Base-by-base conservation (phyloP, 2,888 invertebrate species). In the Mesochorus sp. region DNA sequence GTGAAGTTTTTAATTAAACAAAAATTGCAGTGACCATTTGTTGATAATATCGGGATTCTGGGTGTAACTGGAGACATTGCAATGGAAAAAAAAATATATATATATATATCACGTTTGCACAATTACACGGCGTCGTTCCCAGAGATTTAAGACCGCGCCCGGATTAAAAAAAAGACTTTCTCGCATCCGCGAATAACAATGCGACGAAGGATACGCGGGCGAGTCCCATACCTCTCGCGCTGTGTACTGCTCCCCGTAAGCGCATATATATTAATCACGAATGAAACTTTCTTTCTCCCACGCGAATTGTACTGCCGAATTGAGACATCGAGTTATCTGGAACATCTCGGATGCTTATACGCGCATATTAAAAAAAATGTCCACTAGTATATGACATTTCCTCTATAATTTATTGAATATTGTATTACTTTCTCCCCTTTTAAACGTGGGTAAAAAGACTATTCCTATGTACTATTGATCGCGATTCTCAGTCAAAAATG, bases 101-200 rank as follows among this genome's bases (percentile, higher is more conserved):
- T 4, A 28, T 5, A 39, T n/a, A 39, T 12, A 12, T 64, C 31
- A 44, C 34, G 64, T 44, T 64, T n/a, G n/a, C 14, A 21, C 64
- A 73, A 55, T 57, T 47, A 53, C 67, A 34, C 44, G 42, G 21
- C 55, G 62, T 17, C 31, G 62, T 51, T 57, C 51, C 28, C 12
- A 14, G 51, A 74, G 61, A 75, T 75, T 61, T 61, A 39, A 24
- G 61, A 44, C 75, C 68, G 47, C 75, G 67, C 75, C 75, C 61
- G 17, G 28, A 37, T 19, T n/a, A 53, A 37, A 51, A 49, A 49
- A 34, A 37, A 28, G 37, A 51, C 24, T 51, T 51, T 64, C 51
- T 37, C 39, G 64, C 74, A 44, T 39, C 37, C 51, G 37, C 17
- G 75, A 70, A 70, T 70, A 76, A 76, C 75, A 76, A 70, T 76